Conservation (phyloP, 2,888 invertebrate species). For the Stramonita haemastoma region DNA sequence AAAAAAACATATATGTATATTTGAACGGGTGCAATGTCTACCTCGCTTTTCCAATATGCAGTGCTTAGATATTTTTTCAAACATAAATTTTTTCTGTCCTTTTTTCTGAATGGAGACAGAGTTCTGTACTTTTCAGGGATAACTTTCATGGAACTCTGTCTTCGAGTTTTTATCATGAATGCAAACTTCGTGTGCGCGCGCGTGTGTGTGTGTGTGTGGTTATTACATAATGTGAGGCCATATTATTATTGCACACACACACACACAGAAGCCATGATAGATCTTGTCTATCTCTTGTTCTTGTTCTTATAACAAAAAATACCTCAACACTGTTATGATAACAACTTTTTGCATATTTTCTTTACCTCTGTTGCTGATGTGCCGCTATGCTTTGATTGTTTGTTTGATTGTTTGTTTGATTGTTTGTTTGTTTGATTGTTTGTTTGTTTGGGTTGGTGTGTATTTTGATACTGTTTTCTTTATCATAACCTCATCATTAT, state of each 20-base stretch:
- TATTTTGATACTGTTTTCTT: neutral
- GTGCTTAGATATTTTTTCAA: slow-evolving; percentile 18
- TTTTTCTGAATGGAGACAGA: neutral
- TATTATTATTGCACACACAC: neutral
- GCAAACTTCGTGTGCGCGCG: neutral
- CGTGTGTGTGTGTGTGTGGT: neutral
- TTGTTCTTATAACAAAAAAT: neutral
- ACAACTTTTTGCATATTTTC: too few species aligned
- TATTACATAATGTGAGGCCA: neutral
- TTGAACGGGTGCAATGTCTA: slow-evolving; percentile 16
- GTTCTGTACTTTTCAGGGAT: slow-evolving; percentile 6
- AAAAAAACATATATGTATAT: neutral
- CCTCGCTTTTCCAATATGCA: slow-evolving; percentile 24
- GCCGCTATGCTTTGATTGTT: neutral
- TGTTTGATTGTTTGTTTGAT: neutral
- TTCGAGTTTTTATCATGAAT: neutral
- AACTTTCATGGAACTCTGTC: neutral
- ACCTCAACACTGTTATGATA: neutral
- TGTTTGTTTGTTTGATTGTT: neutral
- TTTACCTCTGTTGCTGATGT: neutral
- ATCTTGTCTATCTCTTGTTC: neutral
- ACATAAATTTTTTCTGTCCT: neutral
- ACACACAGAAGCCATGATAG: neutral
- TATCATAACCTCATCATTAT: neutral
- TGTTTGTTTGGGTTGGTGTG: too few species aligned